Evolutionary conservation across 2,888 invertebrate species (phyloP), one percentile per base, ranked within the genome.

Genomic region (Agrochola macilenta): DNA sequence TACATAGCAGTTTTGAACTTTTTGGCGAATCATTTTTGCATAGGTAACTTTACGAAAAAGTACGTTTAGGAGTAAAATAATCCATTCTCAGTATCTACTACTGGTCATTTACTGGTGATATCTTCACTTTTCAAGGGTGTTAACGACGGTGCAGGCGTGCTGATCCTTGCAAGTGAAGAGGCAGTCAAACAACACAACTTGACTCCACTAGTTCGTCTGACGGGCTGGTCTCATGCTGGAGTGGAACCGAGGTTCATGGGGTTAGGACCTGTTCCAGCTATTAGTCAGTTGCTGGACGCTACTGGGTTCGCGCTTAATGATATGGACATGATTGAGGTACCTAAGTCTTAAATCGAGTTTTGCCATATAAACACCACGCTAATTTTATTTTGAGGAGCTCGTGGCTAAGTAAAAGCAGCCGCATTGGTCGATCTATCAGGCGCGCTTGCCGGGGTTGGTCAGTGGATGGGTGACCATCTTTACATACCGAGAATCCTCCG

Each of bases 191-290:
- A 91, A 76, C 89, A 94, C 79, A 98, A 98, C 84, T 95, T 99
- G 49, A 98, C 97, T 87, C 99, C 99, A 0, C 94, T 99, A 74
- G 99, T 99, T 9, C 97, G 99, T 77, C 96, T 99, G 30, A 97
- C 98, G 1, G 99, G 98, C 43, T 99, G 99, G 96, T 98, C 98
- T 43, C 97, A 98, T 86, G 98, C 99, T 71, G 99, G 99, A 81
- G 99, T 99, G 68, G 99, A 99, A 85, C 99, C 99, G 4, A 98
- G 98, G 88, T 98, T 99, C 87, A 99, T 99, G 99, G 99, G 99
- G 74, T 98, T 99, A 91, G 99, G 99, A 0, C 99, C 99, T 5
- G 99, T 98, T 11, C 98, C 99, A 0, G 99, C 99, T n/a, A 99
- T 99, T 73, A 97, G 97, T 89, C 98, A 98, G 90, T 97, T 99